phyloP scores from a whole-genome alignment of 2,888 invertebrate species.

The Anoncus sp. region DNA sequence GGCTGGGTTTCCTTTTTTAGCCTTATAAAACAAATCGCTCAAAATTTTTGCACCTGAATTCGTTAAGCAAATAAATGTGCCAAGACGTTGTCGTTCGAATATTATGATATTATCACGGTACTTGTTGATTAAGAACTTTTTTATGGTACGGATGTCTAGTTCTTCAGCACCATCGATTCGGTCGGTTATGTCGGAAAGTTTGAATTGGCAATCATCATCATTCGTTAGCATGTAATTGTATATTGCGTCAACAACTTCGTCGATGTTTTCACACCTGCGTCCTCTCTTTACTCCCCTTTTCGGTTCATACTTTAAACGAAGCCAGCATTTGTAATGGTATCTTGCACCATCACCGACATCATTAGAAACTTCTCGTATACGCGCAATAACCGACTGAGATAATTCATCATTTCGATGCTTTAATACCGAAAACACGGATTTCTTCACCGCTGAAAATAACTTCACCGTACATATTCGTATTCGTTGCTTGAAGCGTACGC shows the following conservation, averaged over 20 bases:
- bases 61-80: conserved; percentile 32
- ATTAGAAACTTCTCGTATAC: conserved; percentile 16
- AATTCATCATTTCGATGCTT: conserved; percentile 20
- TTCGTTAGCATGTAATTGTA: conserved; percentile 19
- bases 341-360: conserved; percentile 14
- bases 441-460: conserved; percentile 17
- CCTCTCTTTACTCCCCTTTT: conserved; percentile 13
- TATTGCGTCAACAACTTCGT: conserved; percentile 15
- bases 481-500: conserved; percentile 22
- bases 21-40: conserved; percentile 20
- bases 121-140: conserved; percentile 31
- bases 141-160: conserved; percentile 27
- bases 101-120: conserved; percentile 32
- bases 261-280: conserved; percentile 14
- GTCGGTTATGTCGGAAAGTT: conserved; percentile 27
- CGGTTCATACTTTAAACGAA: not conserved
- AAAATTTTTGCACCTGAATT: conserved; percentile 29
- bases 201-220: conserved; percentile 35
- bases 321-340: conserved; percentile 24
- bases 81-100: conserved; percentile 4
- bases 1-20: conserved; percentile 14
- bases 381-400: conserved; percentile 15
- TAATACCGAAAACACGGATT: not conserved
- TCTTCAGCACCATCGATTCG: conserved; percentile 26
- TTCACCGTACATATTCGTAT: conserved; percentile 6